phyloP scores from a whole-genome alignment of 2,113 vertebrate genomes.

The Pluvialis apricaria region DNA sequence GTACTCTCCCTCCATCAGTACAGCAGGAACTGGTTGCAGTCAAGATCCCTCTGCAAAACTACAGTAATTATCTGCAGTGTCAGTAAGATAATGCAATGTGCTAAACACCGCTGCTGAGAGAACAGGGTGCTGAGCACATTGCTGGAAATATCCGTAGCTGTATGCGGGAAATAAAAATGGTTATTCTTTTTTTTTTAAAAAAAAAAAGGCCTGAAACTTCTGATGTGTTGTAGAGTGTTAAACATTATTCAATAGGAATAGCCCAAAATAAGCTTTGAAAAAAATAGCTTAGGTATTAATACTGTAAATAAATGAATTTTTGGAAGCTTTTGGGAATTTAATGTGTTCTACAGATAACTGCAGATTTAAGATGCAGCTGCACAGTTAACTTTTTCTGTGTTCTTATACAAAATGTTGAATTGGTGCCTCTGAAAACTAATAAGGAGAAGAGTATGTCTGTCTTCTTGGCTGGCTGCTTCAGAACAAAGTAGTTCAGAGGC shows the following conservation, averaged over 20 bases:
- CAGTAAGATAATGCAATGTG: neutral
- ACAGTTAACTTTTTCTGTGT: neutral
- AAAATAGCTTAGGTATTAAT: neutral
- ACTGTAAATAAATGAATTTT: neutral
- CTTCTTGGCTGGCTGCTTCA: neutral
- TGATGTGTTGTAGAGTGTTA: neutral
- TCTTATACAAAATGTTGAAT: neutral
- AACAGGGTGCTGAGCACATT: neutral
- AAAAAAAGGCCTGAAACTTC: neutral
- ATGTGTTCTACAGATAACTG: neutral
- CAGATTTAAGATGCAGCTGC: neutral
- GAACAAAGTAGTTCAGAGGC: neutral
- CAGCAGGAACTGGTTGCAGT: neutral
- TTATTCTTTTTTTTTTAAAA: neutral
- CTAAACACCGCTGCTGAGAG: neutral
- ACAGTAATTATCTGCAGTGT: neutral
- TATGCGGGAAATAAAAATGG: neutral
- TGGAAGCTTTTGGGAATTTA: neutral
- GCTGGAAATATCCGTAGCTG: neutral
- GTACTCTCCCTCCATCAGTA: neutral
- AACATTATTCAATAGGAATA: no score
- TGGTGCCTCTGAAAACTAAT: neutral
- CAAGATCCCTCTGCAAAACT: neutral
- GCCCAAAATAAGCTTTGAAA: neutral
- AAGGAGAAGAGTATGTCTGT: neutral